A percentile compares a stretch with the other conserved stretches of the same genome.
These are phyloP conservation scores for Asbolus verrucosus DNA, from an alignment of 1,140 invertebrate species.

Conservation along the genomic window DNA sequence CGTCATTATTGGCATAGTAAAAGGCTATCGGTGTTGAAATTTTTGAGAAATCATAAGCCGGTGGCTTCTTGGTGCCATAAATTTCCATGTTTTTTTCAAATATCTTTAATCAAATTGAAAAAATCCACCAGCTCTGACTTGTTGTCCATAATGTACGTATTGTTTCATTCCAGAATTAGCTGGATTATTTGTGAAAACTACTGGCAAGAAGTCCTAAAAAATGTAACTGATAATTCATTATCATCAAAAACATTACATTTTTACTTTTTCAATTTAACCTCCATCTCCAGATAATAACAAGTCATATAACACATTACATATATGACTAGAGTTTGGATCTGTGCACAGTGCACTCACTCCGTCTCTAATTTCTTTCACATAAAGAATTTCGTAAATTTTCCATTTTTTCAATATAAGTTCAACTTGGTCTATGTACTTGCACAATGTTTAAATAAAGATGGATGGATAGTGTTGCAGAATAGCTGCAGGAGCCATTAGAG, in stretches of 20 bases:
- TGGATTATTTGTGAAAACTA: slow-evolving; percentile 27
- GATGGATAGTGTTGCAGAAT: neutral
- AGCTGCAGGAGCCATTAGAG: slow-evolving; percentile 5
- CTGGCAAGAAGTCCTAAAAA: slow-evolving; percentile 32
- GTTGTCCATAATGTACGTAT: slow-evolving; percentile 46
- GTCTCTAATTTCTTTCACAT: slow-evolving; percentile 31
- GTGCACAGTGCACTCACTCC: too few relatives aligned
- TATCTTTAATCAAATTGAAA: too few relatives aligned
- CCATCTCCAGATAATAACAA: neutral
- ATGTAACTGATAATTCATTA: slow-evolving; percentile 7
- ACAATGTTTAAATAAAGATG: neutral
- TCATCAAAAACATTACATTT: slow-evolving; percentile 54
- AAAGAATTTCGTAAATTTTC: slow-evolving; percentile 2
- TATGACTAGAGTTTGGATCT: too few relatives aligned
- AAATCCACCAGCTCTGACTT: slow-evolving; percentile 23
- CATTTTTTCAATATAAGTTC: neutral
- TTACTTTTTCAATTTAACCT: slow-evolving; percentile 22
- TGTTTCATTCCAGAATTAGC: slow-evolving; percentile 44
- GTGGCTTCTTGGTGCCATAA: too few relatives aligned
- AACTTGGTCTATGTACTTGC: neutral
- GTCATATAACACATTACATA: neutral
- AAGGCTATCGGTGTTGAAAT: too few relatives aligned
- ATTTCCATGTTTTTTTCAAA: too few relatives aligned
- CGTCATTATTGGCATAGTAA: too few relatives aligned
- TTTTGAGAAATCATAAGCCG: too few relatives aligned